Evolutionary conservation across 2,888 invertebrate genomes (phyloP).

Genomic region (Drosophila birchii): DNA sequence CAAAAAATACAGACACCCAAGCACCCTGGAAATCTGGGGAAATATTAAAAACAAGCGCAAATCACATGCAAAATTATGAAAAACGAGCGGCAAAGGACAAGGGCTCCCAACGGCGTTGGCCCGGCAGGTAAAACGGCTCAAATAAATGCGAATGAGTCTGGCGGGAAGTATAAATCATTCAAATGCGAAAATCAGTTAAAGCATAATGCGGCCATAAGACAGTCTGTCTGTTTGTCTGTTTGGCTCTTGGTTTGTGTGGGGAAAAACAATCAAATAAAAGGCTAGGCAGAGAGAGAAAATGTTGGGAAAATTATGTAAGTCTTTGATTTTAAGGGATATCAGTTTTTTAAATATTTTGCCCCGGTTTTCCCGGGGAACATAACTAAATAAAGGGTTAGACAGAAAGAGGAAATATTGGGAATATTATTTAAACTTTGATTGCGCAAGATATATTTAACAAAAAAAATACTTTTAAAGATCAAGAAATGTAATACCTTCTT

Average conservation of each 20-base stretch:
- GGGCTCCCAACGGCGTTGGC: constrained; percentile 48
- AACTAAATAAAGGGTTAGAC: constrained; percentile 2
- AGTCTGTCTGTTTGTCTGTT: constrained; percentile 13
- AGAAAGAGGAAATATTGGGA: background rate
- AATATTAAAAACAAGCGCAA: constrained; percentile 52
- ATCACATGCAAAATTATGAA: constrained; percentile 76
- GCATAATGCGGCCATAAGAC: constrained; percentile 61
- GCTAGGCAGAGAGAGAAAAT: constrained; percentile 7
- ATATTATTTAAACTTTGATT: background rate
- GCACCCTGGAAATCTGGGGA: constrained; percentile 1
- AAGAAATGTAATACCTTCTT: background rate
- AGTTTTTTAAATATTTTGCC: background rate
- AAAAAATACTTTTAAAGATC: too few relatives aligned
- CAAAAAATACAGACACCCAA: background rate
- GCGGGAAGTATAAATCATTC: constrained; percentile 75
- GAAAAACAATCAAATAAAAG: constrained; percentile 35
- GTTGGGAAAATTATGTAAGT: background rate
- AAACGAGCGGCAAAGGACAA: constrained; percentile 62
- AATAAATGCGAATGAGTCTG: constrained; percentile 69
- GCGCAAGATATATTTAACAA: too few relatives aligned
- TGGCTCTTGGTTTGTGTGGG: constrained; percentile 12
- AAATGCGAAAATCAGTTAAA: constrained; percentile 78
- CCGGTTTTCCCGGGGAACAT: background rate
- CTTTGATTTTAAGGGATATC: too few relatives aligned
- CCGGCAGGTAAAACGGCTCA: constrained; percentile 41